Evolutionary conservation across 2,888 invertebrate species (phyloP), one percentile per base, ranked within the genome.

Genomic region (Harpalus rufipes): DNA sequence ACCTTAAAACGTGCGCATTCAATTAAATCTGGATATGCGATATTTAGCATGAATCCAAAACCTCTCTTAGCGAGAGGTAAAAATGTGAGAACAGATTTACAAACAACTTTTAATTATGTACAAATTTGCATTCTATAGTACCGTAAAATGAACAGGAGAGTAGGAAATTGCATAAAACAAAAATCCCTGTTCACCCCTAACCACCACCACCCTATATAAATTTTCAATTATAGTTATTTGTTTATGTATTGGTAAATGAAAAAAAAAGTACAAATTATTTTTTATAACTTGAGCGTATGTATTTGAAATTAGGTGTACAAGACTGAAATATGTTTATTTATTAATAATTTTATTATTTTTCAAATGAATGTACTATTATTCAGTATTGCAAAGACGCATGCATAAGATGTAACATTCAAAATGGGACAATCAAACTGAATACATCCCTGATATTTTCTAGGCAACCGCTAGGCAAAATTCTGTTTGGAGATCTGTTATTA

Each of bases 271-370:
- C n/a, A 72, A 5, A 63, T 44, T 21, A 61, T 81, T 81, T 81
- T 63, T 65, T 41, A 81, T 81, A 81, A 81, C 81, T 81, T 81
- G 81, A 81, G 81, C 81, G 81, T 63, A 81, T 81, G 81, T 81
- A 81, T 81, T 81, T 61, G 81, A 61, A 81, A 81, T 81, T 41
- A 81, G 61, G 81, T 81, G 41, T 81, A 81, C 81, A 81, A 65
- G 81, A 81, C 81, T 81, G 81, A 81, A 78, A 78, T 78, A 78
- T 78, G 7, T 79, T 79, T 79, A 65, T 81, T 81, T 65, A 81
- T 65, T 81, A 63, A 81, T 78, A 78, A 63, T 44, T 81, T 81
- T 81, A 81, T 81, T 81, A 63, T 81, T 81, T 81, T 81, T 74
- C 81, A 81, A 81, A 81, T 78, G 25, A 81, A 81, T 59, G 39